phyloP scores from a whole-genome alignment of 2,113 vertebrate genomes.

The Plectropomus leopardus region DNA sequence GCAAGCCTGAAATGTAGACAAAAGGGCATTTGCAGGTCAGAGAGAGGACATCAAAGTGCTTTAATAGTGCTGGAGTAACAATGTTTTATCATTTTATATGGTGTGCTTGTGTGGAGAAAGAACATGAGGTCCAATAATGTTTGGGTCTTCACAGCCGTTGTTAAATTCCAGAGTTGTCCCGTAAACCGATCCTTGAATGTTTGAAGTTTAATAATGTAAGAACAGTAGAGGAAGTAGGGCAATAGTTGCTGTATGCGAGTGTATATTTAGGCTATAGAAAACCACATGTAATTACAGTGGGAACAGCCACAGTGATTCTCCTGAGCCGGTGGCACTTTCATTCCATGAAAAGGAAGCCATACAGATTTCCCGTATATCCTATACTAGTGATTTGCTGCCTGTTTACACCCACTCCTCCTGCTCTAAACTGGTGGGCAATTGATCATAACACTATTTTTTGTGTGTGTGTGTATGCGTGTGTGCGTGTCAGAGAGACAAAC shows the following conservation, averaged over 20 bases:
- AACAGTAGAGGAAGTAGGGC: constrained; percentile 28
- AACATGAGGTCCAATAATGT: background rate
- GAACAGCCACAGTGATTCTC: constrained; percentile 58
- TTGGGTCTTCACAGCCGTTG: background rate
- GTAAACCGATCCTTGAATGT: constrained; percentile 36
- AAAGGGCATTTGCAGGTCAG: background rate
- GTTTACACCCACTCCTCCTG: constrained; percentile 49
- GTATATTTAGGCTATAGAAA: constrained; percentile 77
- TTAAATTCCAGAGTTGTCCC: background rate
- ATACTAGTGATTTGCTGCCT: constrained; percentile 48
- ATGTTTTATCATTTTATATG: background rate
- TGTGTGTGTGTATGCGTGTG: constrained; percentile 7
- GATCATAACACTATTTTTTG: constrained; percentile 26
- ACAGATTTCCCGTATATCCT: constrained; percentile 58
- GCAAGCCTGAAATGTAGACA: background rate
- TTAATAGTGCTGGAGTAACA: background rate
- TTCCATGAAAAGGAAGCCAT: constrained; percentile 49
- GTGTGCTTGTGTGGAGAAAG: background rate
- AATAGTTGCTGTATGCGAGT: constrained; percentile 34
- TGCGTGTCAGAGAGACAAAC: background rate
- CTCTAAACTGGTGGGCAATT: constrained; percentile 41
- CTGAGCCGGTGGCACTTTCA: constrained; percentile 58
- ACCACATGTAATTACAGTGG: constrained; percentile 78
- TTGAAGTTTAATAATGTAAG: constrained; percentile 49
- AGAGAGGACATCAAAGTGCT: background rate